Evolutionary conservation across 2,113 vertebrate species (phyloP).

Genomic region (Myiagra hebetior): DNA sequence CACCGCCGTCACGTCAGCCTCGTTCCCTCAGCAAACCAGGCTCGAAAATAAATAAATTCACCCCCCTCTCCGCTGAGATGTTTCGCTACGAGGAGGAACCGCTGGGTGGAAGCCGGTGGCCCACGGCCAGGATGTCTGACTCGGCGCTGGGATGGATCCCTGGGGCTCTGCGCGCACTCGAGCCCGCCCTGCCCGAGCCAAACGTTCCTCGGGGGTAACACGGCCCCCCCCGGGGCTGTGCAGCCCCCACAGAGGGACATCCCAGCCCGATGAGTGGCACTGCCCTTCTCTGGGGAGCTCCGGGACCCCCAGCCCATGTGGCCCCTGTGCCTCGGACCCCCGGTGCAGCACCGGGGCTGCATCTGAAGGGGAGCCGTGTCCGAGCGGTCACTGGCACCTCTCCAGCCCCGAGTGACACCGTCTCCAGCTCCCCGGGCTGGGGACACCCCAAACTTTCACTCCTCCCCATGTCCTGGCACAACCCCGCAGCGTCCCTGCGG

Average conservation of each 20-base stretch:
- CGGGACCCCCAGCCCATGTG: accelerated
- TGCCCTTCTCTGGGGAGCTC: not conserved
- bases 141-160: not conserved
- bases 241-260: not conserved
- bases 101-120: conserved; percentile 15
- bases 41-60: not conserved
- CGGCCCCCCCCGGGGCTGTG: accelerated
- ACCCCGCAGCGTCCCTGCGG: not conserved
- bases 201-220: not conserved
- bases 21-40: not conserved
- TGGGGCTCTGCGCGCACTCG: not conserved
- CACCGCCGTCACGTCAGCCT: not conserved
- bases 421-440: not conserved
- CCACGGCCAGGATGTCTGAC: not conserved
- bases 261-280: not conserved
- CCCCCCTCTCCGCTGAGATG: not conserved
- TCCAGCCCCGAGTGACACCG: not conserved
- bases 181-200: accelerated
- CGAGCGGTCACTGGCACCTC: not conserved
- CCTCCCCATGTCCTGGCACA: not conserved
- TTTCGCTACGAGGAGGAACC: not conserved
- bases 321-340: not conserved
- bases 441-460: not conserved
- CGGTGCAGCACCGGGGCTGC: not conserved
- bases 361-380: not conserved